phyloP scores from a whole-genome alignment of 2,113 vertebrate species.

The Pelecanus crispus region DNA sequence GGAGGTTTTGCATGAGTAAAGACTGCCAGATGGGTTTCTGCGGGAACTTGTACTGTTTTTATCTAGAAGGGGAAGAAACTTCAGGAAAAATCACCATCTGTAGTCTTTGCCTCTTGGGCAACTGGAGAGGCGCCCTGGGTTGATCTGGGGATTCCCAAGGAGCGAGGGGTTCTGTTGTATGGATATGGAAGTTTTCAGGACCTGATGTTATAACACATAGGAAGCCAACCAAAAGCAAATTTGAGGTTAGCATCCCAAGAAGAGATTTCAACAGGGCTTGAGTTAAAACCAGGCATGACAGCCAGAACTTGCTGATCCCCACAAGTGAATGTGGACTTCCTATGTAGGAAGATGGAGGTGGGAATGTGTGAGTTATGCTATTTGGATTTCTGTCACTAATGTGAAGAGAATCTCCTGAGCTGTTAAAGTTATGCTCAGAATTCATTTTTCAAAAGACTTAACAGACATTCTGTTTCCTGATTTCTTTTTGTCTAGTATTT shows the following conservation, averaged over 20 bases:
- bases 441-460: neutral
- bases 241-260: neutral
- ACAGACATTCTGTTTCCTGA: neutral
- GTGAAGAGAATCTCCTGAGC: neutral
- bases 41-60: neutral
- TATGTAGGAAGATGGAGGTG: neutral
- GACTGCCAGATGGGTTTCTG: constrained; percentile 11
- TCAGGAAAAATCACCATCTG: neutral
- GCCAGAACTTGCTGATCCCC: neutral
- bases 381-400: neutral
- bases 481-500: neutral
- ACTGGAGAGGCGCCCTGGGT: neutral
- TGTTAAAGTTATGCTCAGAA: neutral
- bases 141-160: neutral
- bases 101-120: neutral
- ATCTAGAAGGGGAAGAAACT: neutral
- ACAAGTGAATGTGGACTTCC: neutral
- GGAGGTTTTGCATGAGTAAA: neutral
- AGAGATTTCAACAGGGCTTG: neutral
- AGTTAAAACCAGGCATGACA: neutral
- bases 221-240: neutral
- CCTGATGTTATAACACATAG: neutral
- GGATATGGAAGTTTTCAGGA: neutral
- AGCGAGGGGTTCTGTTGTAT: neutral
- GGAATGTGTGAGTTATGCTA: neutral